Conservation (phyloP, 2,113 vertebrate species). For the Cisticola juncidis region DNA sequence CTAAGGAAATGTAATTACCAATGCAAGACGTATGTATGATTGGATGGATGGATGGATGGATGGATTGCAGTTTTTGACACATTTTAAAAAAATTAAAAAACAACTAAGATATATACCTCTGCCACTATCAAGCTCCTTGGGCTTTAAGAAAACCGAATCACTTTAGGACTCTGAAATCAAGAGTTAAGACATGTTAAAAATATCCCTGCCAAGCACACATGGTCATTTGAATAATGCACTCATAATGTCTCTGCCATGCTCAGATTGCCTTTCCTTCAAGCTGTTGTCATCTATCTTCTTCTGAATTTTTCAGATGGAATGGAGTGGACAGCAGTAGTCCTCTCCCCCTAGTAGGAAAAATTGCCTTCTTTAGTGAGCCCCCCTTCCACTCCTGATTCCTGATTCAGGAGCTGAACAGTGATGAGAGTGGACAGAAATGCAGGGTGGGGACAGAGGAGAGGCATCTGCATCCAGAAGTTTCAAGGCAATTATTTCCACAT, state of each 20-base stretch:
- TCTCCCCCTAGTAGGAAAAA: not conserved
- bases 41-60: no score
- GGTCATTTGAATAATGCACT: not conserved
- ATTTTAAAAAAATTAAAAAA: not conserved
- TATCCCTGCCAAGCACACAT: not conserved
- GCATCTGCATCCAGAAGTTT: accelerated
- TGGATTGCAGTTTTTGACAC: not conserved
- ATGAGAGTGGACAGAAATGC: accelerated
- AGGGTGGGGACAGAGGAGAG: not conserved
- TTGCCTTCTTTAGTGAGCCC: not conserved
- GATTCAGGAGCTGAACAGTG: accelerated
- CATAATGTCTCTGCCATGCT: not conserved
- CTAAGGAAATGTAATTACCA: not conserved
- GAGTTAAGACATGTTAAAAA: not conserved
- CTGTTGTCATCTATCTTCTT: not conserved
- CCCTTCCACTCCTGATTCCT: not conserved
- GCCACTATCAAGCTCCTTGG: not conserved
- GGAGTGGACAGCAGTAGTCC: not conserved
- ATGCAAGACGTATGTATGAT: not conserved
- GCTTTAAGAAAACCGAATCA: not conserved
- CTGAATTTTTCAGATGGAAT: not conserved
- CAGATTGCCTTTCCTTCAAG: not conserved
- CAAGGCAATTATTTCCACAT: not conserved
- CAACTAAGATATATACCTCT: not conserved
- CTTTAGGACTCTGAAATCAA: not conserved